A percentile compares a stretch with the other conserved stretches of the same genome.
Evolutionary conservation across 2,888 invertebrate species (phyloP).

Genomic region (Thyatira batis): DNA sequence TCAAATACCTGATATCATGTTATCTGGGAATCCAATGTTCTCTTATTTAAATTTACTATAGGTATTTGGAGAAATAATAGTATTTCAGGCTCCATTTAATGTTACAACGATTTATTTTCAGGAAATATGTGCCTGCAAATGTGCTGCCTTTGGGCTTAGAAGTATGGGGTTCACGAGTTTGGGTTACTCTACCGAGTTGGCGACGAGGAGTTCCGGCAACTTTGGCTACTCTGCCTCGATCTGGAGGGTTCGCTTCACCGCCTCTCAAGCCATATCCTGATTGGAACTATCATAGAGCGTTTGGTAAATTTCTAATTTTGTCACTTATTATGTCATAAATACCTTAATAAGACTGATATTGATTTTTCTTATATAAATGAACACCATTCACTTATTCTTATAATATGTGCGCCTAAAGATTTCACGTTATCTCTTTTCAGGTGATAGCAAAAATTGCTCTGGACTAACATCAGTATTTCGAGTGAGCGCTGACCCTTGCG

Average conservation of each 20-base stretch:
- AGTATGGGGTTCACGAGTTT: conserved; percentile 85
- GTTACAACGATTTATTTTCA: conserved; percentile 36
- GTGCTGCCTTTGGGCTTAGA: conserved; percentile 90
- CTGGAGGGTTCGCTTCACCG: conserved; percentile 81
- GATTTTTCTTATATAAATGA: no score
- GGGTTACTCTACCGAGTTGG: conserved; percentile 90
- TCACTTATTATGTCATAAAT: no score
- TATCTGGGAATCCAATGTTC: no score
- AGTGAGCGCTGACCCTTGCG: conserved; percentile 87
- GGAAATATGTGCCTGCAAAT: conserved; percentile 86
- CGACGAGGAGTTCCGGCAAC: conserved; percentile 89
- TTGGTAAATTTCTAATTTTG: no score
- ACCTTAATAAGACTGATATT: no score
- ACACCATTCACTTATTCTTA: neutral
- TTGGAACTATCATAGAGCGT: conserved; percentile 85
- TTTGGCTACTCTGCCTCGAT: conserved; percentile 84
- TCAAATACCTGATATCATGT: no score
- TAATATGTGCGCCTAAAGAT: neutral
- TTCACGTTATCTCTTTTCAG: conserved; percentile 38
- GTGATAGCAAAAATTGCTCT: conserved; percentile 77
- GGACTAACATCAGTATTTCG: conserved; percentile 90
- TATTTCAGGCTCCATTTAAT: neutral
- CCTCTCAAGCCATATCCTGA: conserved; percentile 88
- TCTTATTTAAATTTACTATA: no score
- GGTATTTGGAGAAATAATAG: no score